Base-by-base conservation (phyloP, 2,888 invertebrate genomes). In the Eucera pruinosa region DNA sequence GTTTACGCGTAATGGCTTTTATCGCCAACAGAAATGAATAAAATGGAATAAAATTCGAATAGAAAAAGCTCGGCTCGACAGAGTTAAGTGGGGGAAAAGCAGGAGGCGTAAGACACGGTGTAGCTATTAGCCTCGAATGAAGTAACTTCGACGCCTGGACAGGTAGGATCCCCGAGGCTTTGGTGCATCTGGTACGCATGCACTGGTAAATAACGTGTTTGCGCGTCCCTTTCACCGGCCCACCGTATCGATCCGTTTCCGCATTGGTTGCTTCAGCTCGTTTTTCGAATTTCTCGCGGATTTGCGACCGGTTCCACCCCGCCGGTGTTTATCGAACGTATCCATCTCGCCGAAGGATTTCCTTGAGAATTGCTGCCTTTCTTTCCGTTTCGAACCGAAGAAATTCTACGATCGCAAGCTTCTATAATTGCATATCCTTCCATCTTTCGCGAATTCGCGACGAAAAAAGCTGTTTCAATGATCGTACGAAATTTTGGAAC, bases 111-210 rank as follows among this genome's bases (percentile, higher is more conserved):
- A 5, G 18, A 0, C 7, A 18, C 45, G 27, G 2, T 20, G 25
- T 2, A 4, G 27, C 15, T 64, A 52, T 39, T 47, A 39, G 43
- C 1, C 54, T 47, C 67, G 80, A 75, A 78, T 70, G 75, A 81
- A 89, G 90, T 89, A 91, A 91, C 86, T 90, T 91, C 90, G 88
- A 91, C 81, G 91, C 91, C 81, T 78, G 91, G 86, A 78, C 89
- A 91, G 88, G 90, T 89, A 87, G 89, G 84, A 86, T 82, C 78
- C 68, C 43, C 60, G 66, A 68, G 58, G 9, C 30, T 66, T 64
- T 64, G 84, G 61, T 82, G 84, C 84, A 84, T 80, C 80, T 84
- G 78, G 78, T 84, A 84, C 84, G 84, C 84, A 84, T 84, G 84
- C 83, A 84, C 85, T 80, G 84, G 75, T 78, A 84, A 84, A 84